Evolutionary conservation across 2,888 invertebrate genomes (phyloP), one percentile per base, ranked within the genome.

Genomic region (Aporophyla lueneburgensis): DNA sequence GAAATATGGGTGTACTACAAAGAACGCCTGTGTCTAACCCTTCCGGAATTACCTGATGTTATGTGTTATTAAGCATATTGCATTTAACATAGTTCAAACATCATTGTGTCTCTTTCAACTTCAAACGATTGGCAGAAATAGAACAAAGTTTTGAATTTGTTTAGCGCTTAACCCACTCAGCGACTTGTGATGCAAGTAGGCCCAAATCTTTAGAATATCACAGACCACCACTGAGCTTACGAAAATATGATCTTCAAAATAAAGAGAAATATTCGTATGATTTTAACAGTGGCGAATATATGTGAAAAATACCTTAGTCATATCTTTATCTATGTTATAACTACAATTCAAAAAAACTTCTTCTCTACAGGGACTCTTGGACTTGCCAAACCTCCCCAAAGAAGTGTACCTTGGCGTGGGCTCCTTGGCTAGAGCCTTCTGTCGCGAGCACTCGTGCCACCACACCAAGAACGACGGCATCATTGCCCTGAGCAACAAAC

Each of bases 401-500:
- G 97, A 98, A 84, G 97, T 98, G 0, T 98, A 97, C 90, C 95
- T 98, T 0, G 98, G 98, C 0, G 97, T 98, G 10, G 98, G 98
- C 0, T 97, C 97, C 5, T 93, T 98, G 0, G 97, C 98, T 0
- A 97, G 98, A 0, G 97, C 97, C 58, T 98, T 97, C 94, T 98
- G 98, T 91, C 96, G 97, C 10, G 96, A 97, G 65, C 98, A 98
- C 88, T 91, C 96, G 12, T 98, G 98, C 91, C 95, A 95, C 83
- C 83, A 85, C 27, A 85, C 82, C n/a, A 91, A 90, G 24, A 89
- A 93, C 0, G 96, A 97, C 0, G 98, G 98, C 59, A 94, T 98
- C 59, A 97, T 97, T 59, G 95, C 96, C 0, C 96, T 98, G 0
- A 97, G 97, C 16, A 97, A 97, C 74, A 98, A 98, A 88, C 96